Conservation (phyloP, 2,113 vertebrate genomes). For the Caranx melampygus region DNA sequence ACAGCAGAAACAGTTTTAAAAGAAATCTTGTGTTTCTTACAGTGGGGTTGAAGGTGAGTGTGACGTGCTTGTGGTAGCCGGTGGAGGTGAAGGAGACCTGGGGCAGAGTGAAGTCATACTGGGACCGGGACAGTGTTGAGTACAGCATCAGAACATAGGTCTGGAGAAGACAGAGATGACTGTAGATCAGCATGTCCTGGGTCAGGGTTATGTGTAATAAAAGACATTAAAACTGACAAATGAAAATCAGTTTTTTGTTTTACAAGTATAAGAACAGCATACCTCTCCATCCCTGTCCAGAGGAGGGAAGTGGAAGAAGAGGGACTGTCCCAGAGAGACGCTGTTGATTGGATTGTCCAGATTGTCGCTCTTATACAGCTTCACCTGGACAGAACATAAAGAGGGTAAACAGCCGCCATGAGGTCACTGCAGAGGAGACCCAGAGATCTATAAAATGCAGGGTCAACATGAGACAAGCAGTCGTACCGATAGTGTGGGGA, state of each 20-base stretch:
- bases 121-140: conserved; percentile 91
- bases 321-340: conserved; percentile 92
- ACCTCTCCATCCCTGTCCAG: conserved; percentile 96
- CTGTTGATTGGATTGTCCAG: conserved; percentile 96
- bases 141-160: conserved; percentile 92
- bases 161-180: conserved; percentile 75
- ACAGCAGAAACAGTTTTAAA: background rate
- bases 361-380: conserved; percentile 96
- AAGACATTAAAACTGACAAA: background rate
- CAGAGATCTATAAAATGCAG: background rate
- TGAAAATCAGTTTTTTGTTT: background rate
- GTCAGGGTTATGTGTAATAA: background rate
- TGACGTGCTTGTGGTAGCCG: conserved; percentile 96
- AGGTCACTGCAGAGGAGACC: too few species aligned
- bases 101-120: conserved; percentile 93
- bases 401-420: background rate
- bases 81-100: conserved; percentile 92
- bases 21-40: conserved; percentile 78
- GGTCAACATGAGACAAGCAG: background rate
- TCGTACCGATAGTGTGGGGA: conserved; percentile 92
- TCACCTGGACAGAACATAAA: conserved; percentile 84
- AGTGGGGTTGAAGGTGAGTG: conserved; percentile 91
- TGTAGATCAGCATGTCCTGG: background rate
- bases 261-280: conserved; percentile 40
- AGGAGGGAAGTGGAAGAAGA: conserved; percentile 98